Conservation (phyloP, 2,888 invertebrate species). For the Zaprionus obscuricornis region DNA sequence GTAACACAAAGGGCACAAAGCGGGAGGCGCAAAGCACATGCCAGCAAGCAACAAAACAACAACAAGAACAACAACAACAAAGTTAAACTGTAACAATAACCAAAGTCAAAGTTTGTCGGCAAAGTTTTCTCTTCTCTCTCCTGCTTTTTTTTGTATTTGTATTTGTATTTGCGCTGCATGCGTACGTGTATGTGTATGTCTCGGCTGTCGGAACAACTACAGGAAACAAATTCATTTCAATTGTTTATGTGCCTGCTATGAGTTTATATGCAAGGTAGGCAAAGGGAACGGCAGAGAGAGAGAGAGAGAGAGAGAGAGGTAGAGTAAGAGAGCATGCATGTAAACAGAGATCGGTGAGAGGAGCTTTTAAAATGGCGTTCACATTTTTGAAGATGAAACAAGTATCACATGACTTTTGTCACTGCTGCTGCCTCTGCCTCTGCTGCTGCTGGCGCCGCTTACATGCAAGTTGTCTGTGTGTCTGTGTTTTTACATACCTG, state of each 20-base stretch:
- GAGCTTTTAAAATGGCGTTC: constrained; percentile 31
- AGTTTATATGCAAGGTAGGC: constrained; percentile 5
- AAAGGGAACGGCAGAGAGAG: constrained; percentile 3
- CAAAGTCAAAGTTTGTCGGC: constrained; percentile 77
- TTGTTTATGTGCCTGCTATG: constrained; percentile 55
- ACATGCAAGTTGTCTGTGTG: too few species aligned
- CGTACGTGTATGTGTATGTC: constrained; percentile 17
- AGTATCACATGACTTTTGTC: constrained; percentile 45
- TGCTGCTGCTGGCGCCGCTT: constrained; percentile 9
- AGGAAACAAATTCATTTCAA: constrained; percentile 76
- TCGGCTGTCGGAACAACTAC: constrained; percentile 52
- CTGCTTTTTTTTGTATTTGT: too few species aligned
- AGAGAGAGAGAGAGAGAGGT: constrained; percentile 4
- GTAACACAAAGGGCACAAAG: constrained; percentile 20
- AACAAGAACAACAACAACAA: constrained; percentile 53
- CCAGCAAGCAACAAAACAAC: constrained; percentile 33
- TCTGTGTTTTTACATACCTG: too few species aligned
- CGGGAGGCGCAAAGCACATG: constrained; percentile 47
- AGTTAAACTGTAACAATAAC: constrained; percentile 79
- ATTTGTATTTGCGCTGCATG: constrained; percentile 37
- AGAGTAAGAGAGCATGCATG: too few species aligned
- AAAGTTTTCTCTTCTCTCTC: constrained; percentile 51
- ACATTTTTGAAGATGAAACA: constrained; percentile 51
- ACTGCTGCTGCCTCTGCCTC: constrained; percentile 28
- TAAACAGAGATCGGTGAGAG: constrained; percentile 22